These are phyloP conservation scores for Holacanthella duospinosa DNA, from an alignment of 2,888 invertebrate genomes.

Conservation along the genomic window DNA sequence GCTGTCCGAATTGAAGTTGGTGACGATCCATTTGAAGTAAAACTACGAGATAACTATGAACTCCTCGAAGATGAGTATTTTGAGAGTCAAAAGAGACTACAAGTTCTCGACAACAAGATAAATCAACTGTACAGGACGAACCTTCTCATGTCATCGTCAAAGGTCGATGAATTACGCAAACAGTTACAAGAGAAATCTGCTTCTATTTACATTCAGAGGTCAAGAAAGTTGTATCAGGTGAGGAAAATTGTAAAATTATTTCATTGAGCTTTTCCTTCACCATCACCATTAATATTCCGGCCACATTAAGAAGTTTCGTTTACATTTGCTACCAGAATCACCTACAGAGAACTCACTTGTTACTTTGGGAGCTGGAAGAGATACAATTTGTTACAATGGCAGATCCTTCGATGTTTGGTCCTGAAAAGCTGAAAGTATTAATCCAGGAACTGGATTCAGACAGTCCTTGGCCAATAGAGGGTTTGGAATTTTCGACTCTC, in stretches of 20 bases:
- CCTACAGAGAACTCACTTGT: conserved; percentile 61
- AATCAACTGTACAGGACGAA: conserved; percentile 71
- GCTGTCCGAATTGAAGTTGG: conserved; percentile 82
- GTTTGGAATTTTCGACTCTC: conserved; percentile 73
- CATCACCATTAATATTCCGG: not conserved
- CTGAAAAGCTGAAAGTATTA: conserved; percentile 57
- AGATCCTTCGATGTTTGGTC: conserved; percentile 76
- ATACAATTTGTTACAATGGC: conserved; percentile 66
- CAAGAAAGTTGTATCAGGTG: conserved; percentile 57
- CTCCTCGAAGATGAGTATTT: conserved; percentile 88
- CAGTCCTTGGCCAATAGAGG: conserved; percentile 85
- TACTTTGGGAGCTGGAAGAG: conserved; percentile 74
- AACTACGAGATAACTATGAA: conserved; percentile 88
- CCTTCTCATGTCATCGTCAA: conserved; percentile 68
- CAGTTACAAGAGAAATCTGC: conserved; percentile 81
- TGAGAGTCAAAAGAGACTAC: conserved; percentile 79
- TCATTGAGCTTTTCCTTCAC: not conserved
- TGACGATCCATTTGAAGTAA: conserved; percentile 97
- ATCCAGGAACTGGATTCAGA: conserved; percentile 76
- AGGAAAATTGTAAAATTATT: not conserved
- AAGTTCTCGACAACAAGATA: conserved; percentile 77
- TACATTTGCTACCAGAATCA: conserved; percentile 38
- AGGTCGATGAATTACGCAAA: conserved; percentile 78
- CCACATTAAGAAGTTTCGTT: not conserved
- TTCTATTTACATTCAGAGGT: conserved; percentile 88